Base-by-base conservation (phyloP, 1,140 invertebrate species). In the Tetragnatha versicolor region DNA sequence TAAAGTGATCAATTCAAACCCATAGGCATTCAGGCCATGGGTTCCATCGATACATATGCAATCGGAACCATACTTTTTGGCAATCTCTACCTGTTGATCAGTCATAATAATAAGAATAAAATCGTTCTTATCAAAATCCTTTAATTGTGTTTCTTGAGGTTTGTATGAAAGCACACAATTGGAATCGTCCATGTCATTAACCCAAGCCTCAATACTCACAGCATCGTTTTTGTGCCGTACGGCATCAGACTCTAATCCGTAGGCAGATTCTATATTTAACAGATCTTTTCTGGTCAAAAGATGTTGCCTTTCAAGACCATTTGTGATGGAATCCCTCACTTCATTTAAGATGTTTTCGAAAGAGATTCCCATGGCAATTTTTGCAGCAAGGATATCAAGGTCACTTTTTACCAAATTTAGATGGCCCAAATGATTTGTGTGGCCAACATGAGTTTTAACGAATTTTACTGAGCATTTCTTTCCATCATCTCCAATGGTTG, bases 201-300 rank as follows among this genome's bases (percentile, higher is more conserved):
- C 51, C 35, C 51, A 60, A 20, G 12, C 22, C 27, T 73, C 69
- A 33, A 73, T 29, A 73, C 37, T 73, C 1, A 60, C 12, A 42
- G 10, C n/a, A 42, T 60, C 29, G 22, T 47, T 60, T 31, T 42
- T 5, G 25, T 60, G 53, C 20, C 5, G 4, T n/a, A n/a, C n/a
- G n/a, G n/a, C n/a, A 39, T 6, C 14, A 10, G 1, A 65, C 5
- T 45, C 12, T 39, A 65, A 42, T n/a, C 33, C 45, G 9, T 25
- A 73, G 9, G 33, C 39, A 6, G 17, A 27, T 29, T 73, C 69
- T 58, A 73, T 73, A n/a, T 72, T 72, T 6, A 42, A 20, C n/a
- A 72, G 17, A 14, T 70, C 66, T 70, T 70, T 70, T 12, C 6
- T 37, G 20, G 66, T 70, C 9, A 70, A 25, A 4, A 53, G 33